Evolutionary conservation across 2,797 vertebrate genomes (phyloP).

Genomic region (Rhinophrynus dorsalis): DNA sequence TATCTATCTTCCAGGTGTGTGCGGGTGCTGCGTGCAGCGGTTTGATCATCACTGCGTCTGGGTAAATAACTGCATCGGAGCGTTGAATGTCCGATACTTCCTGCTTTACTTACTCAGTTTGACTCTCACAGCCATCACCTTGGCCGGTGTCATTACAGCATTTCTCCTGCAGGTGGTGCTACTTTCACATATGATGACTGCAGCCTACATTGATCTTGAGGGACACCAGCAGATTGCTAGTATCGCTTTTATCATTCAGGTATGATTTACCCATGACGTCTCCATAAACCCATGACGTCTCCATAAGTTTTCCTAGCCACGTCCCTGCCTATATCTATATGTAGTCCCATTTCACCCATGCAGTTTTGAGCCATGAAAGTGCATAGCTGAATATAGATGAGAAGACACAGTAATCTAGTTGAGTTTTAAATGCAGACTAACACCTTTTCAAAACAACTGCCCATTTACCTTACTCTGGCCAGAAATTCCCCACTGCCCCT

Average conservation of each 20-base stretch:
- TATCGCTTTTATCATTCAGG: conserved; percentile 80
- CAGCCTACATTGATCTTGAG: conserved; percentile 74
- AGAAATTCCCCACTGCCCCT: no score
- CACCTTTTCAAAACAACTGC: no score
- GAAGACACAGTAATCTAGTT: no score
- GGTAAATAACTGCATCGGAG: conserved; percentile 95
- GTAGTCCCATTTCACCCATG: no score
- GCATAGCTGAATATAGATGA: no score
- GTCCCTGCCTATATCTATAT: no score
- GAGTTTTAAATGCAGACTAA: no score
- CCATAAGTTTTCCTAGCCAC: no score
- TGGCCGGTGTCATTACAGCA: conserved; percentile 67
- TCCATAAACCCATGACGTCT: no score
- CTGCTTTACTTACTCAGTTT: conserved; percentile 83
- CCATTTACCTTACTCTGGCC: no score
- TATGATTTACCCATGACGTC: no score
- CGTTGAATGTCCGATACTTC: conserved; percentile 81
- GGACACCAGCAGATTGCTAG: conserved; percentile 73
- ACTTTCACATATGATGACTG: conserved; percentile 68
- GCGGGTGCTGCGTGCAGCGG: conserved; percentile 83
- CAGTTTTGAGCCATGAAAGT: no score
- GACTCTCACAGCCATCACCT: conserved; percentile 66
- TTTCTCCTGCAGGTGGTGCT: conserved; percentile 77
- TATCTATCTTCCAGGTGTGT: conserved; percentile 72
- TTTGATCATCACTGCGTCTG: conserved; percentile 97